Percentiles rank a stretch among this genome's conserved stretches.
Evolutionary conservation across 2,888 invertebrate species (phyloP).

Genomic region (Pachliopta kotzebuea): DNA sequence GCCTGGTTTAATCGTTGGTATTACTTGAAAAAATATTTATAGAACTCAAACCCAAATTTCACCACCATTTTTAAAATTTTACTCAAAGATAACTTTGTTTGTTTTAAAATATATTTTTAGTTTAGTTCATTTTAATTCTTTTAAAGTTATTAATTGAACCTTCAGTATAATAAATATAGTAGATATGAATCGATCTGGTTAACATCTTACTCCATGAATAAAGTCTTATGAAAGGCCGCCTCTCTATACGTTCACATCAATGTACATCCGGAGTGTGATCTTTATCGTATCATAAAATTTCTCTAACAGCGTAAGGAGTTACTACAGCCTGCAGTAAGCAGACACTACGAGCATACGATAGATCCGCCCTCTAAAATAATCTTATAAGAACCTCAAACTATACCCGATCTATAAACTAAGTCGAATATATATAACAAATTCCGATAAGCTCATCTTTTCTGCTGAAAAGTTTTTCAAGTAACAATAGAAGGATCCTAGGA

Average conservation of each 20-base stretch:
- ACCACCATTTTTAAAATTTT: no score
- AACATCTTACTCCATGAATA: background rate
- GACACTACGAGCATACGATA: conserved; percentile 57
- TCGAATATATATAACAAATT: conserved; percentile 64
- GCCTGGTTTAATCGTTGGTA: no score
- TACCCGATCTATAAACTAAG: conserved; percentile 66
- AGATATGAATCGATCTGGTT: no score
- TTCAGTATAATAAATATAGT: no score
- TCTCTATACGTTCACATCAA: conserved; percentile 2
- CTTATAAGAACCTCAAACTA: conserved; percentile 58
- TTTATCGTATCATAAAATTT: conserved; percentile 76
- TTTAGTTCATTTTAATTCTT: no score
- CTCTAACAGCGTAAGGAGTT: conserved; percentile 68
- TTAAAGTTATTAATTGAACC: no score
- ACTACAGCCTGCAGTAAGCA: conserved; percentile 61
- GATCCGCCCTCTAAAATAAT: conserved; percentile 66
- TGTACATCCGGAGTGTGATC: conserved; percentile 47
- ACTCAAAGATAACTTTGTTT: no score
- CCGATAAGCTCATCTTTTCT: conserved; percentile 68
- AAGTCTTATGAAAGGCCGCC: background rate
- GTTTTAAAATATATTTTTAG: no score
- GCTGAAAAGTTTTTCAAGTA: conserved; percentile 57
- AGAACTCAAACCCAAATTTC: no score
- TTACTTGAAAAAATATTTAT: no score
- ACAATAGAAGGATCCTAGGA: conserved; percentile 70